A percentile compares a stretch with the other conserved stretches of the same genome.
Conservation (phyloP, 1,140 invertebrate genomes). For the Apocrypta bakeri region DNA sequence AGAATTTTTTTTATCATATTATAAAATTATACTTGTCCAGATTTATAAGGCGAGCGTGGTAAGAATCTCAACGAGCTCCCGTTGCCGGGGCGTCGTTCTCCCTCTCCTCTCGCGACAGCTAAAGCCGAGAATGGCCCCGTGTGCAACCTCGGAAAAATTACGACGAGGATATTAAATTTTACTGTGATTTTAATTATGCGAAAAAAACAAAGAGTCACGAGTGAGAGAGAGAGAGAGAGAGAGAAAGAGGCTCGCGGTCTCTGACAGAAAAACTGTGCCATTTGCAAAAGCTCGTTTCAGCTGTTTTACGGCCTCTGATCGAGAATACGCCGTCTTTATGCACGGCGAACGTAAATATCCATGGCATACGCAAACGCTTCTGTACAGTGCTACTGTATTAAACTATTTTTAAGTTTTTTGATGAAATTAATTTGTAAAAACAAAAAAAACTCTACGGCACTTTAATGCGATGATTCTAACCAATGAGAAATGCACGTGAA, state of each 20-base stretch:
- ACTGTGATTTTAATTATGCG: constrained; percentile 67
- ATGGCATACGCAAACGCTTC: no score
- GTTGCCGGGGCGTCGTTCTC: constrained; percentile 27
- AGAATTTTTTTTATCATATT: constrained; percentile 62
- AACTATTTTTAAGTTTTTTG: no score
- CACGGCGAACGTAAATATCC: no score
- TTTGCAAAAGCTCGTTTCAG: constrained; percentile 56
- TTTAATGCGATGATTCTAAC: no score
- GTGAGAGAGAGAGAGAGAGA: background rate
- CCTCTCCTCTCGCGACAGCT: background rate
- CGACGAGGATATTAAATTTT: constrained; percentile 68
- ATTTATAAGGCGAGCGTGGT: constrained; percentile 62
- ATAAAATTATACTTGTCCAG: constrained; percentile 66
- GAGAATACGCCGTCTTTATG: no score
- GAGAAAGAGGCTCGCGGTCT: no score
- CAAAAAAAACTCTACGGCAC: no score
- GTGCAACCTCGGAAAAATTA: constrained; percentile 61
- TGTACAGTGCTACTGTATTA: no score
- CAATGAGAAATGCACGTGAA: background rate
- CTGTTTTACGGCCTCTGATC: constrained; percentile 47
- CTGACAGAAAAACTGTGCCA: background rate
- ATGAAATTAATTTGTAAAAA: no score
- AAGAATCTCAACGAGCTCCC: constrained; percentile 59
- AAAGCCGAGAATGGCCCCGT: background rate
- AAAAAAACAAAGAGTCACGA: constrained; percentile 50